Evolutionary conservation across 2,888 invertebrate species (phyloP).

Genomic region (Ommatoiulus sabulosus): DNA sequence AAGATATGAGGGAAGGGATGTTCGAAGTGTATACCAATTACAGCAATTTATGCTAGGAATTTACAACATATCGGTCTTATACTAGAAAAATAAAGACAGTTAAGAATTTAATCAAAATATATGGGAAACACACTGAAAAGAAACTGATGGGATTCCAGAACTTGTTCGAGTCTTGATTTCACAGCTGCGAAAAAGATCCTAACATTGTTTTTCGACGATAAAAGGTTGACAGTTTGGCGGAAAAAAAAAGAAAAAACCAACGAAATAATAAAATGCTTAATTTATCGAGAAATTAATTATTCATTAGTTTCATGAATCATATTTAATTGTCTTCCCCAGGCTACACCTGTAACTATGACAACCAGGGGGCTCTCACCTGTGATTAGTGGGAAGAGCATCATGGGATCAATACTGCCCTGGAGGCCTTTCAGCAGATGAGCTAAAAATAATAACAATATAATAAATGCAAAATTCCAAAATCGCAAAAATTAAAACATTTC

Average conservation of each 20-base stretch:
- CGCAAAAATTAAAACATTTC: background rate
- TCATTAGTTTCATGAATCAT: conserved; percentile 47
- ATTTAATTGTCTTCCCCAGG: conserved; percentile 48
- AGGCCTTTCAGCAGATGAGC: conserved; percentile 60
- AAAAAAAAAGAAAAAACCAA: background rate
- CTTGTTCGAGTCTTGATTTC: too few relatives aligned
- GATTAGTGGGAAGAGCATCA: conserved; percentile 61
- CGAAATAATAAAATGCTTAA: conserved; percentile 30
- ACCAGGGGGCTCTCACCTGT: conserved; percentile 60
- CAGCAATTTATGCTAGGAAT: too few relatives aligned
- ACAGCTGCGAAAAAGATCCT: too few relatives aligned
- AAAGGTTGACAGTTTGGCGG: conserved; percentile 8
- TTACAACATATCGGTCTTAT: too few relatives aligned
- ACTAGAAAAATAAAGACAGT: too few relatives aligned
- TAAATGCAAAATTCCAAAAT: conserved; percentile 49
- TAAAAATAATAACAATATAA: conserved; percentile 46
- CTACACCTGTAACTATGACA: conserved; percentile 58
- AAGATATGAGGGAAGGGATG: too few relatives aligned
- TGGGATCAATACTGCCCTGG: conserved; percentile 60
- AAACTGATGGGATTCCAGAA: too few relatives aligned
- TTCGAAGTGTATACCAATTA: too few relatives aligned
- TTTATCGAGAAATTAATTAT: conserved; percentile 21
- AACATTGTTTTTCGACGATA: background rate
- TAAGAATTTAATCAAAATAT: too few relatives aligned
- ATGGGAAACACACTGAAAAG: too few relatives aligned